These are phyloP conservation scores for Agapostemon virescens DNA, from an alignment of 2,888 invertebrate genomes.

Conservation along the genomic window DNA sequence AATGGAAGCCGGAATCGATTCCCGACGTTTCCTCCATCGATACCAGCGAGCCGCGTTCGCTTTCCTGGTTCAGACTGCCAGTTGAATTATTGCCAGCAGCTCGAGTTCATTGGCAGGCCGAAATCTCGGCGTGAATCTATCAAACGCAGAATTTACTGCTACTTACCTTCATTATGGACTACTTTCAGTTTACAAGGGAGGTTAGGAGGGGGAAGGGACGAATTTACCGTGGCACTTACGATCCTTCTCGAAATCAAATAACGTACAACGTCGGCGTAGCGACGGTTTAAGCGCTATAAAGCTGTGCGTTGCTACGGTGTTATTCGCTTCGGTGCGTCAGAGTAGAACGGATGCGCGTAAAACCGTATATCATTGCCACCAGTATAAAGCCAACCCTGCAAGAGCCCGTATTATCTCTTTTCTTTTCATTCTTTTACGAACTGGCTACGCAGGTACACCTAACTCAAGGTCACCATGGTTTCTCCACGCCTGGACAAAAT, in stretches of 20 bases:
- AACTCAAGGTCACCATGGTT: background rate
- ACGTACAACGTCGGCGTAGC: background rate
- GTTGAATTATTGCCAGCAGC: conserved; percentile 10
- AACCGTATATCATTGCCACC: conserved; percentile 33
- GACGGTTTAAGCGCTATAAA: conserved; percentile 26
- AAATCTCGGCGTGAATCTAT: background rate
- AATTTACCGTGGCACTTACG: background rate
- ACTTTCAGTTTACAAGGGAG: background rate
- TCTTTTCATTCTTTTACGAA: background rate
- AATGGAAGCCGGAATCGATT: conserved; percentile 30
- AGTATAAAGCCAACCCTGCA: conserved; percentile 28
- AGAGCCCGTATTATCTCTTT: background rate
- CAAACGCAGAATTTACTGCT: conserved; percentile 12
- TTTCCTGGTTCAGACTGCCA: background rate
- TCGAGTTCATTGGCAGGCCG: background rate
- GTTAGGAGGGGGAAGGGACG: background rate
- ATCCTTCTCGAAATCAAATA: background rate
- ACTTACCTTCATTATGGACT: background rate
- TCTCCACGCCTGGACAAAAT: background rate
- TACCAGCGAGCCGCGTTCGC: background rate
- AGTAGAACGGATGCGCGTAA: conserved; percentile 1
- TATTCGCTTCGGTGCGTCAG: conserved; percentile 15
- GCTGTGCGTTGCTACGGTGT: conserved; percentile 12
- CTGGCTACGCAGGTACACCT: background rate
- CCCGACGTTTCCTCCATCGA: background rate